Evolutionary conservation across 2,888 invertebrate genomes (phyloP), one percentile per base, ranked within the genome.

Genomic region (Byasa hedistus): DNA sequence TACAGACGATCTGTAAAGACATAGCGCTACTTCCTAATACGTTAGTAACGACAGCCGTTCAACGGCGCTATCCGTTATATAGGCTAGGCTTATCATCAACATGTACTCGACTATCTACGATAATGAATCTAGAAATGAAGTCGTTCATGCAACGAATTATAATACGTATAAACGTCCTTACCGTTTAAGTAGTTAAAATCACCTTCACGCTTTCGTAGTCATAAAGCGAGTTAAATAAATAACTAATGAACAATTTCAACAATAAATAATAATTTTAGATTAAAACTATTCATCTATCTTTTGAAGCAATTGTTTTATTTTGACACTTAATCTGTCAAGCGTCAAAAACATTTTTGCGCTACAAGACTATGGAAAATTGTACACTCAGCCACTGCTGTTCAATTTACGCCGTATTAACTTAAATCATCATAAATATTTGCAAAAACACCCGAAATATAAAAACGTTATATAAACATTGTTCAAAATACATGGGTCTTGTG

Each of bases 31-130:
- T 66, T 66, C 57, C 66, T 58, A 59, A 23, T 74, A 73, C 68
- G 73, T 63, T 68, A 72, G 68, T 86, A 87, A 87, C 87, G 85
- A 76, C 79, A 78, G 77, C 78, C 86, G 87, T 84, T 82, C 75
- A 84, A 86, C 85, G 84, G 79, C 78, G 76, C 72, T 73, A 80
- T 70, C 70, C 87, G 87, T 87, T 91, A 87, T 86, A 91, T 91
- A 91, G 84, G 77, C 76, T 78, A 68, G 72, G 71, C 85, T 91
- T 91, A 91, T 91, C 91, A 70, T 69, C 77, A 79, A 79, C 57
- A 76, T 74, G 78, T 81, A 84, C 82, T 86, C 79, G 77, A 83
- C 73, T 76, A 79, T 79, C 78, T 72, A 64, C 65, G 85, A 86
- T 86, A 86, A 80, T 79, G 73, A 76, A 75, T 76, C 55, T 70